Percentiles rank a stretch among this genome's conserved stretches.
Evolutionary conservation across 2,797 vertebrate species (phyloP).

Genomic region (Macropus fuliginosus): DNA sequence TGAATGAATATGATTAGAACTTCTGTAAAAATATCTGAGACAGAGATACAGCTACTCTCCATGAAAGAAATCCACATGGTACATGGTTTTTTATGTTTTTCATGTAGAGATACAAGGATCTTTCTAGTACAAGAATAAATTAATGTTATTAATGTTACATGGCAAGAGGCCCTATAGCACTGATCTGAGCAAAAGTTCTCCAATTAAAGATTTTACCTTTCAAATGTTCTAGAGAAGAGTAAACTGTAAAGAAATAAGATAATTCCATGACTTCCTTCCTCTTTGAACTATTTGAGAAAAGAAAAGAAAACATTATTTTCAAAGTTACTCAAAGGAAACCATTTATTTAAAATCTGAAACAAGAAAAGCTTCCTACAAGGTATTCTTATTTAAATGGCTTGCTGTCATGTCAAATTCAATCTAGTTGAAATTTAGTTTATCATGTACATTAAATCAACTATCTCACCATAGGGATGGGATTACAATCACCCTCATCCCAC

Average conservation of each 20-base stretch:
- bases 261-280: conserved; percentile 89
- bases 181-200: background rate
- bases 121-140: background rate
- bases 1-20: background rate
- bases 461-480: background rate
- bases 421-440: background rate
- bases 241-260: conserved; percentile 94
- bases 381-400: background rate
- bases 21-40: background rate
- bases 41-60: background rate
- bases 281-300: conserved; percentile 86
- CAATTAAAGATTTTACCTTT: conserved; percentile 85
- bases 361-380: background rate
- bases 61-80: background rate
- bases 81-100: background rate
- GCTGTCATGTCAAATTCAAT: background rate
- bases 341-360: background rate
- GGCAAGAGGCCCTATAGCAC: background rate
- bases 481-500: background rate
- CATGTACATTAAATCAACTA: background rate
- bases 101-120: background rate
- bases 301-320: conserved; percentile 11
- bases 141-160: background rate
- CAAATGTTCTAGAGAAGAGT: conserved; percentile 90
- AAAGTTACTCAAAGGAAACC: background rate